These are phyloP conservation scores for Stigmatopora argus DNA, from an alignment of 2,113 vertebrate genomes.

Conservation along the genomic window DNA sequence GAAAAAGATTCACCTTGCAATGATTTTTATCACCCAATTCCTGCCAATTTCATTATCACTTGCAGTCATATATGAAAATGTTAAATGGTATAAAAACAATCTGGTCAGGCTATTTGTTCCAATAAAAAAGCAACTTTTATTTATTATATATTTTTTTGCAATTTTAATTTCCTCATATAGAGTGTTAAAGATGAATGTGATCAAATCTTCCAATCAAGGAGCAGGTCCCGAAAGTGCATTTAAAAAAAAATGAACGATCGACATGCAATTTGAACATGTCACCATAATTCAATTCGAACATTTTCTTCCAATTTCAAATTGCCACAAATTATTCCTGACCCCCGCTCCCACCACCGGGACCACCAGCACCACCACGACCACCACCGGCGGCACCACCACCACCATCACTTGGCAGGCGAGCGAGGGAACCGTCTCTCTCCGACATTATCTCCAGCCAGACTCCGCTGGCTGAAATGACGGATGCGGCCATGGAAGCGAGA, in stretches of 20 bases:
- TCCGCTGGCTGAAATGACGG: slow-evolving; percentile 66
- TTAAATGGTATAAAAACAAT: too few relatives aligned
- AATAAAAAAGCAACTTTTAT: background rate
- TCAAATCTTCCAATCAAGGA: background rate
- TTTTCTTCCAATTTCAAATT: slow-evolving; percentile 19
- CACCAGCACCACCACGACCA: too few relatives aligned
- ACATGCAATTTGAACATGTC: background rate
- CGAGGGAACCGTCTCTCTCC: slow-evolving; percentile 55
- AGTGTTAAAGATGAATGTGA: background rate
- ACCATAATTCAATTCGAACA: slow-evolving; percentile 9
- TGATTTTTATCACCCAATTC: too few relatives aligned
- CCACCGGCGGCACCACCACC: slow-evolving; percentile 58
- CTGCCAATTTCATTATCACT: too few relatives aligned
- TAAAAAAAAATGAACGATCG: background rate
- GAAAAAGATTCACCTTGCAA: too few relatives aligned
- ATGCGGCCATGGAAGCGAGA: slow-evolving; percentile 55
- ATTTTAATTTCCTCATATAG: background rate
- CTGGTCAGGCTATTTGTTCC: background rate
- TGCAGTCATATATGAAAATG: too few relatives aligned
- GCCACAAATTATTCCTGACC: slow-evolving; percentile 25
- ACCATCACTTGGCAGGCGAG: slow-evolving; percentile 63
- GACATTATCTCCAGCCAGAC: slow-evolving; percentile 65
- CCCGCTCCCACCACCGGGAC: too few relatives aligned
- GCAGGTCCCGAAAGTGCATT: background rate
- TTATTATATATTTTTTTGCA: background rate